Conservation (phyloP, 37 sponge, comb jelly and placozoan species). For the Bolinopsis microptera region DNA sequence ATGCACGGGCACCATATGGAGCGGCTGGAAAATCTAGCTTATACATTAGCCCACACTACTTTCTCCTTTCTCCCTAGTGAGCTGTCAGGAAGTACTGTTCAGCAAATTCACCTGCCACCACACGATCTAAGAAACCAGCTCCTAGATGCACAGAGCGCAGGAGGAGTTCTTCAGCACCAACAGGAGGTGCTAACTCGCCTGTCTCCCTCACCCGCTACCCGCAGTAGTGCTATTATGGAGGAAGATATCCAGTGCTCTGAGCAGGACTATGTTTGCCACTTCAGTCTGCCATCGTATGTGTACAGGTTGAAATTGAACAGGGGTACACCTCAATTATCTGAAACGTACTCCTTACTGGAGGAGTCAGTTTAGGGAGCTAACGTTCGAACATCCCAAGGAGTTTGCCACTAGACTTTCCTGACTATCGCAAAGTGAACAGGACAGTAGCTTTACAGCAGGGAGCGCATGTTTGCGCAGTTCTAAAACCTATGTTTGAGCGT, state of each 20-base stretch:
- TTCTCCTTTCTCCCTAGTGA: constrained; percentile 82
- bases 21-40: constrained; percentile 78
- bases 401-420: constrained; percentile 71
- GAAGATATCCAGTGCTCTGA: constrained; percentile 78
- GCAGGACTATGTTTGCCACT: constrained; percentile 83
- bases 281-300: constrained; percentile 64
- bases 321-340: constrained; percentile 50
- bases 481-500: constrained; percentile 82
- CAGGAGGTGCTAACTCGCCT: constrained; percentile 88
- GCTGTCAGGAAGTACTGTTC: constrained; percentile 86
- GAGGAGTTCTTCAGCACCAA: constrained; percentile 81
- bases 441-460: background rate
- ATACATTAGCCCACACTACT: constrained; percentile 72
- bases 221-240: constrained; percentile 87
- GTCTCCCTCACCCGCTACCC: constrained; percentile 80
- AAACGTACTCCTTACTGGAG: constrained; percentile 88
- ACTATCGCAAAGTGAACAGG: background rate
- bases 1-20: constrained; percentile 71
- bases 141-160: constrained; percentile 35
- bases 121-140: constrained; percentile 16
- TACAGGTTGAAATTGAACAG: constrained; percentile 61
- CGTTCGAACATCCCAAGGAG: constrained; percentile 86
- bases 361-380: constrained; percentile 81
- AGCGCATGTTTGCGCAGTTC: constrained; percentile 82
- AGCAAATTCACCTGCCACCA: constrained; percentile 76